Percentiles rank a stretch among this genome's conserved stretches.
These are phyloP conservation scores for Alosa sapidissima DNA, from an alignment of 2,797 vertebrate genomes.

Conservation along the genomic window DNA sequence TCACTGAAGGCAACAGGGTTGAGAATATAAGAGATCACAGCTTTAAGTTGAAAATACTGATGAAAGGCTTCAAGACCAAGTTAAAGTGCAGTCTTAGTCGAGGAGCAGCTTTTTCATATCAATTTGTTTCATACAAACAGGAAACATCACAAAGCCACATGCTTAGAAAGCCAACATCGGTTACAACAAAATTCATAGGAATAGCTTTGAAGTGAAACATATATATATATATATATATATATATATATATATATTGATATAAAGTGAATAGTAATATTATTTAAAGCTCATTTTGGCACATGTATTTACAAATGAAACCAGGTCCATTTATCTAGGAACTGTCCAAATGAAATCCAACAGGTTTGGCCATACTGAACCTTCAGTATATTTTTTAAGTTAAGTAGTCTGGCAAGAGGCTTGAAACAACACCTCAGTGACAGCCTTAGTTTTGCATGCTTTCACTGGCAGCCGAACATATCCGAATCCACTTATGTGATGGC, in stretches of 20 bases:
- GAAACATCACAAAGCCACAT: constrained; percentile 35
- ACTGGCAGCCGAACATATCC: neutral
- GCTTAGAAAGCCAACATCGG: constrained; percentile 34
- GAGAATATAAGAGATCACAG: neutral
- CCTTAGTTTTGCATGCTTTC: neutral
- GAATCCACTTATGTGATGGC: neutral
- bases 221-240: neutral
- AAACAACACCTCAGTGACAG: neutral
- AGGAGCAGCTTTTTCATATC: neutral
- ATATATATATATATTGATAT: neutral
- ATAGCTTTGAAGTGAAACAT: constrained; percentile 26
- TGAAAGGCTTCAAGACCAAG: neutral
- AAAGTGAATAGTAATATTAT: neutral
- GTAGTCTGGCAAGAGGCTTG: neutral
- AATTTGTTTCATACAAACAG: neutral
- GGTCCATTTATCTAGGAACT: neutral
- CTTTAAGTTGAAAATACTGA: neutral
- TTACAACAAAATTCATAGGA: constrained; percentile 36
- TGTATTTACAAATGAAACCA: constrained; percentile 19
- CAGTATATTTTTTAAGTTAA: neutral
- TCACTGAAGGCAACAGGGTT: constrained; percentile 9
- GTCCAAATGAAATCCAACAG: neutral
- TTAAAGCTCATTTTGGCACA: neutral
- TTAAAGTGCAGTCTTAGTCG: neutral
- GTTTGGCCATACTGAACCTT: neutral